These are phyloP conservation scores for Ceratosolen solmsi DNA, from an alignment of 1,140 invertebrate genomes.

Conservation along the genomic window DNA sequence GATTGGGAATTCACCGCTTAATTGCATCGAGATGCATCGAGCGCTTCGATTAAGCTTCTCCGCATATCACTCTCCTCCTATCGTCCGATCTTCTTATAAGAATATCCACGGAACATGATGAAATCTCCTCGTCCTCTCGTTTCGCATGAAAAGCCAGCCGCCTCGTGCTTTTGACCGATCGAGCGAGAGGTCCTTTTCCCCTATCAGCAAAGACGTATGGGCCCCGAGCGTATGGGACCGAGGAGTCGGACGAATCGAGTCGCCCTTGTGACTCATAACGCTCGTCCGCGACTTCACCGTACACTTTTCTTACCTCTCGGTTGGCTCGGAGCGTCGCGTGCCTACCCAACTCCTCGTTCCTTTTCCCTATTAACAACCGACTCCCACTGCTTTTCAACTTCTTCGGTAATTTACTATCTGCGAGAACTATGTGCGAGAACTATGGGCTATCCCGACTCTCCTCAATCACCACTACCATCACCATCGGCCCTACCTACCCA, in stretches of 20 bases:
- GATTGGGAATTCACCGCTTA: background rate
- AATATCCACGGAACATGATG: background rate
- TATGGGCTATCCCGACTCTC: background rate
- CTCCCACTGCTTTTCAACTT: background rate
- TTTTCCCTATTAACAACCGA: conserved; percentile 1
- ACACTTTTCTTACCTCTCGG: conserved; percentile 58
- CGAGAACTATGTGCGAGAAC: too few relatives aligned
- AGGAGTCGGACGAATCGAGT: too few relatives aligned
- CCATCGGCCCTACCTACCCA: too few relatives aligned
- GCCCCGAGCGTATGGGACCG: conserved; percentile 54
- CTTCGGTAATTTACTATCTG: background rate
- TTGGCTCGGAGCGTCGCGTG: background rate
- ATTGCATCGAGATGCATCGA: background rate
- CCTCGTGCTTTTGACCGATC: conserved; percentile 58
- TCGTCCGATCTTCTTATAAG: background rate
- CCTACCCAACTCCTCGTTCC: background rate
- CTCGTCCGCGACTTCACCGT: conserved; percentile 65
- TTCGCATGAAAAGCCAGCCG: background rate
- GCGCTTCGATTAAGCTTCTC: background rate
- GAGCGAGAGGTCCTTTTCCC: conserved; percentile 50
- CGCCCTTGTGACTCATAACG: conserved; percentile 64
- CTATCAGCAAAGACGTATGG: conserved; percentile 57
- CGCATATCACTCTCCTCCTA: background rate
- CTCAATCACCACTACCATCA: too few relatives aligned
- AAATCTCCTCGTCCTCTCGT: background rate